These are phyloP conservation scores for Trilocha varians DNA, from an alignment of 2,888 invertebrate genomes.

Conservation along the genomic window DNA sequence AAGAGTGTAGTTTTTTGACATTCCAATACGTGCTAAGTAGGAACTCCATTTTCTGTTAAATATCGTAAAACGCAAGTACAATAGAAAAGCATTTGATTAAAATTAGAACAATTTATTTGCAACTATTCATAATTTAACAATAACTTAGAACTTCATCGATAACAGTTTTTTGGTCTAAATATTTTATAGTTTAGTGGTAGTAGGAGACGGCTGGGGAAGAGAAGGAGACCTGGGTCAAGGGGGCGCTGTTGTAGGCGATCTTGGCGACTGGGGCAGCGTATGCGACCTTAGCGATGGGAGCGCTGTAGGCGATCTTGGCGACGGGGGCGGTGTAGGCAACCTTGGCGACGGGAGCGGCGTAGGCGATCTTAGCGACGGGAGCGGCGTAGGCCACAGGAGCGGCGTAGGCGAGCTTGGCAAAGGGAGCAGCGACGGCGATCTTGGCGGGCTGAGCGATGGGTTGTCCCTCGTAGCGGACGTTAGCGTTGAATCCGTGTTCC, in stretches of 20 bases:
- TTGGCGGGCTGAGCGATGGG: conserved; percentile 27
- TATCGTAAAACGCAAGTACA: too few species aligned
- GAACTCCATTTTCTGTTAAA: too few species aligned
- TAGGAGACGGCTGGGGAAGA: conserved; percentile 53
- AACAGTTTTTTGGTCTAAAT: too few species aligned
- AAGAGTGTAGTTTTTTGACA: too few species aligned
- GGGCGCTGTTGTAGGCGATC: conserved; percentile 24
- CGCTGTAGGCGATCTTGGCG: conserved; percentile 25
- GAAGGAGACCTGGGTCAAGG: conserved; percentile 42
- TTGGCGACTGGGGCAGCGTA: conserved; percentile 19
- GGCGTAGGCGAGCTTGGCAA: conserved; percentile 18
- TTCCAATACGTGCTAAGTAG: too few species aligned
- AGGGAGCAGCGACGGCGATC: conserved; percentile 18
- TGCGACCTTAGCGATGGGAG: conserved; percentile 15
- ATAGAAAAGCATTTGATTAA: too few species aligned
- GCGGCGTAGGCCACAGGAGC: conserved; percentile 15
- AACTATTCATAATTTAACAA: too few species aligned
- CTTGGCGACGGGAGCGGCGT: conserved; percentile 15
- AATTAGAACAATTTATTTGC: too few species aligned
- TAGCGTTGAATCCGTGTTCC: conserved; percentile 58
- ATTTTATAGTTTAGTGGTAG: conserved; percentile 50
- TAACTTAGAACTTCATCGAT: too few species aligned
- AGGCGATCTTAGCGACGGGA: conserved; percentile 24
- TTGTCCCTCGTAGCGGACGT: conserved; percentile 57
- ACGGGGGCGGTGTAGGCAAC: too few species aligned